These are phyloP conservation scores for Mellivora capensis DNA, from an alignment of 2,113 vertebrate genomes.

Conservation along the genomic window DNA sequence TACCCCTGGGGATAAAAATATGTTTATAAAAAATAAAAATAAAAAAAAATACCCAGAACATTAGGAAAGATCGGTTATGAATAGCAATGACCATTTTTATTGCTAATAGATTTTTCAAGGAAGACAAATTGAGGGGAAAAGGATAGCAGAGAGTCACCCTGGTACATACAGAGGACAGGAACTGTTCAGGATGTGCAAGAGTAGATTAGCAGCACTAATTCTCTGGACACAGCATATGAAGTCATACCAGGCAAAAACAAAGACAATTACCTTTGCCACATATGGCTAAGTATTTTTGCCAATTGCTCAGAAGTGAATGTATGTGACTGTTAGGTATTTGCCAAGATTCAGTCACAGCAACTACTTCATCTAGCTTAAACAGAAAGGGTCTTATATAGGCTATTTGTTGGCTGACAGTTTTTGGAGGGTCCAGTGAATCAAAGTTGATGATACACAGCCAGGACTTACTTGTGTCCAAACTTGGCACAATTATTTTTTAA, in stretches of 20 bases:
- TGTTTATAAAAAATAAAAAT: too few relatives aligned
- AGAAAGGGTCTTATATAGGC: neutral
- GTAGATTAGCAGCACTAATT: neutral
- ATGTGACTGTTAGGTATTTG: neutral
- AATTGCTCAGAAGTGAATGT: neutral
- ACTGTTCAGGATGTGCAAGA: neutral
- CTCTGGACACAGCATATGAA: neutral
- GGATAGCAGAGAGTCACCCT: neutral
- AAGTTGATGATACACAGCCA: neutral
- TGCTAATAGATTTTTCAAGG: neutral
- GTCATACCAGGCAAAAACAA: neutral
- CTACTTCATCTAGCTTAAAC: neutral
- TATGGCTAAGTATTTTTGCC: constrained; percentile 34
- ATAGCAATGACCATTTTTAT: neutral
- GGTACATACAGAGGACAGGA: neutral
- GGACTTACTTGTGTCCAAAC: neutral
- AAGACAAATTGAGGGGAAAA: neutral
- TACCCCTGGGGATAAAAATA: too few relatives aligned
- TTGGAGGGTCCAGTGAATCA: neutral
- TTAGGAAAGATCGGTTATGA: neutral
- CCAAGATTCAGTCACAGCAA: neutral
- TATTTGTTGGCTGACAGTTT: neutral
- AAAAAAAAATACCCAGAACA: neutral
- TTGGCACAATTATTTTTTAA: neutral
- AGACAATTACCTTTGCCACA: constrained; percentile 31